A percentile compares a stretch with the other conserved stretches of the same genome.
Evolutionary conservation across 2,113 vertebrate species (phyloP).

Genomic region (Nestor notabilis): DNA sequence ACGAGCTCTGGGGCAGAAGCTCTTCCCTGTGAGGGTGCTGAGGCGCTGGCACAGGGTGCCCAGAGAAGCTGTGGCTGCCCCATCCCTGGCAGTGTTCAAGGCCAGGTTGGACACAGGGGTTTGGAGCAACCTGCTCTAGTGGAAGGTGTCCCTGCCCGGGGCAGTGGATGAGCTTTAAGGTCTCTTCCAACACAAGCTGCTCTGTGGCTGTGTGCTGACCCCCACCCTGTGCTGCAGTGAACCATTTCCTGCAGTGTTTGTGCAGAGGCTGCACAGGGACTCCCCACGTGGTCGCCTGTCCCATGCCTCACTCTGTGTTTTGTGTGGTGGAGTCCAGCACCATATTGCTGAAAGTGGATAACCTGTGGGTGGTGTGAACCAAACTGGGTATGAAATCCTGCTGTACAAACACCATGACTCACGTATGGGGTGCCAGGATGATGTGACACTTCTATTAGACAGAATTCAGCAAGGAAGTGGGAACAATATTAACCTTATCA

Average conservation of each 20-base stretch:
- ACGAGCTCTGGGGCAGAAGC: background rate
- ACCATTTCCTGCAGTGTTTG: background rate
- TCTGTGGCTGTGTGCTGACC: background rate
- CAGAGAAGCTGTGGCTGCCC: too few relatives aligned
- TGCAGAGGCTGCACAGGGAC: background rate
- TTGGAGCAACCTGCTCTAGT: too few relatives aligned
- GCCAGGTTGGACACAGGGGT: too few relatives aligned
- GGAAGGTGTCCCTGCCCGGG: background rate
- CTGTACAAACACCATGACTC: rapidly evolving
- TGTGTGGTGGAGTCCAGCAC: too few relatives aligned
- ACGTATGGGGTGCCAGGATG: background rate
- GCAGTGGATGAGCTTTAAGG: background rate
- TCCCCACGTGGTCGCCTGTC: rapidly evolving
- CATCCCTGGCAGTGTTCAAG: too few relatives aligned
- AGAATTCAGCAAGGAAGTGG: background rate
- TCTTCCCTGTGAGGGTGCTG: background rate
- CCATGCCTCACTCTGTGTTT: rapidly evolving
- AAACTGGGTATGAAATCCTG: background rate
- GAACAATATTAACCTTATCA: background rate
- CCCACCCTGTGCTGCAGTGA: background rate
- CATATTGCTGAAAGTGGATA: background rate
- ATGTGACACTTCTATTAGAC: background rate
- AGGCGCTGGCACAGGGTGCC: background rate
- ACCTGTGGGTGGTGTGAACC: rapidly evolving
- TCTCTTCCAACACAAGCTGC: background rate